Evolutionary conservation across 2,113 vertebrate species (phyloP).

Genomic region (Tretioscincus oriximinensis): DNA sequence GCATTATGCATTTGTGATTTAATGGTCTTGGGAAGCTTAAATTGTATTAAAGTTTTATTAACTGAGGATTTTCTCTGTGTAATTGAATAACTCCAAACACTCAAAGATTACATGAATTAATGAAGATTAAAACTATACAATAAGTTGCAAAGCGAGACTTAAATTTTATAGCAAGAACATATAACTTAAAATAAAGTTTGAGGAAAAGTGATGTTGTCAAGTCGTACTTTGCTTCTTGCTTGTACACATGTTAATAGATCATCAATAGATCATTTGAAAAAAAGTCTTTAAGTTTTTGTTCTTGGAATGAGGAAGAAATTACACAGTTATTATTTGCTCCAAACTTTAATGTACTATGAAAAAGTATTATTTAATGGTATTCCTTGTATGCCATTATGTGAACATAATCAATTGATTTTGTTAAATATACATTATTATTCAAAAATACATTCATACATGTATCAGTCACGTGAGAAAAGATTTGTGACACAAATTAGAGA

Average conservation of each 20-base stretch:
- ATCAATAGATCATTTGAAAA: background rate
- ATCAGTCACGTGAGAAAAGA: background rate
- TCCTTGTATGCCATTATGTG: background rate
- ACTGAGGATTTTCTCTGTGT: slow-evolving; percentile 59
- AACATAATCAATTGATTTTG: background rate
- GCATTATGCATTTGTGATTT: slow-evolving; percentile 60
- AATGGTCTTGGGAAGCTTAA: slow-evolving; percentile 64
- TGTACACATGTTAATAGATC: background rate
- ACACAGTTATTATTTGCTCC: background rate
- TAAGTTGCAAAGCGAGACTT: slow-evolving; percentile 45
- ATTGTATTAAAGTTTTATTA: slow-evolving; percentile 69
- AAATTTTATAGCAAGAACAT: slow-evolving; percentile 31
- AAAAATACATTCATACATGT: background rate
- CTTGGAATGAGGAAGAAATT: background rate
- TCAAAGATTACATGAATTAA: slow-evolving; percentile 57
- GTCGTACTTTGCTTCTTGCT: slow-evolving; percentile 4
- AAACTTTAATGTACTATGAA: slow-evolving; percentile 4
- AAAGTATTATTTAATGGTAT: background rate
- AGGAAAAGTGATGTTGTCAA: slow-evolving; percentile 6
- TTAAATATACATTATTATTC: background rate
- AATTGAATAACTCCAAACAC: slow-evolving; percentile 67
- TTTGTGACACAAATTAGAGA: slow-evolving; percentile 1
- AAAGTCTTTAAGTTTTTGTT: background rate
- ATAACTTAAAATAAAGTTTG: slow-evolving; percentile 36
- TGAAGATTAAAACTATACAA: slow-evolving; percentile 55